A percentile compares a stretch with the other conserved stretches of the same genome.
phyloP scores from a whole-genome alignment of 2,797 vertebrate species.

The Podarcis siculus region DNA sequence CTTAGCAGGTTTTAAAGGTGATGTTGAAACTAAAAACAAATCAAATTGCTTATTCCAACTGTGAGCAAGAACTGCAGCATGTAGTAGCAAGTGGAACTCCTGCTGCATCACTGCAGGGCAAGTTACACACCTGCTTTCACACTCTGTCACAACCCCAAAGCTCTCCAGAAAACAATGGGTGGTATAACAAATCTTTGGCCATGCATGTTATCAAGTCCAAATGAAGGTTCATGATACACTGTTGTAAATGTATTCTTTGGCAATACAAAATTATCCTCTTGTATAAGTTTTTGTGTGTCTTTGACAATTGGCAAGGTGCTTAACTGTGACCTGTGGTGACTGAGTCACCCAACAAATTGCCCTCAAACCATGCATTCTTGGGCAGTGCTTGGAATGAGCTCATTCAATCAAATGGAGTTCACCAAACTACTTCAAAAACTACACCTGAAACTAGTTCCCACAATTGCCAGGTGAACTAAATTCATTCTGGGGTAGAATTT shows the following conservation, averaged over 20 bases:
- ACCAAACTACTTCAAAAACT: no score
- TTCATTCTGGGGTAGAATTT: no score
- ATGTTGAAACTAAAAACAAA: constrained; percentile 7
- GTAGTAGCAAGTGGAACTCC: constrained; percentile 25
- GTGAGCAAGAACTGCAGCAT: constrained; percentile 20
- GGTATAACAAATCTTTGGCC: constrained; percentile 32
- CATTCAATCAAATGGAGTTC: no score
- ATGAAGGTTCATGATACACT: constrained; percentile 23
- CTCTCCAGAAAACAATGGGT: constrained; percentile 36
- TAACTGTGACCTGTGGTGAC: background rate
- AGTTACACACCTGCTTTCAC: constrained; percentile 43
- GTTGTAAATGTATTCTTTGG: background rate
- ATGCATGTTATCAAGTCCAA: constrained; percentile 29
- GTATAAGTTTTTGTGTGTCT: background rate
- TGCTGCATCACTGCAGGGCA: constrained; percentile 33
- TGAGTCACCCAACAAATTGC: background rate
- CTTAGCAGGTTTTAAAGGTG: constrained; percentile 38
- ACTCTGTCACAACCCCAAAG: rapidly evolving
- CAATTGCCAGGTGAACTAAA: no score
- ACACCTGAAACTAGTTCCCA: no score
- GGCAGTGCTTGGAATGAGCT: no score
- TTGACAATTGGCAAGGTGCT: background rate
- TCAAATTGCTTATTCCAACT: constrained; percentile 40
- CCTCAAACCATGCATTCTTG: background rate
- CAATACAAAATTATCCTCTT: background rate